Conservation (phyloP, 2,797 vertebrate species). For the Arrhamphus sclerolepis region DNA sequence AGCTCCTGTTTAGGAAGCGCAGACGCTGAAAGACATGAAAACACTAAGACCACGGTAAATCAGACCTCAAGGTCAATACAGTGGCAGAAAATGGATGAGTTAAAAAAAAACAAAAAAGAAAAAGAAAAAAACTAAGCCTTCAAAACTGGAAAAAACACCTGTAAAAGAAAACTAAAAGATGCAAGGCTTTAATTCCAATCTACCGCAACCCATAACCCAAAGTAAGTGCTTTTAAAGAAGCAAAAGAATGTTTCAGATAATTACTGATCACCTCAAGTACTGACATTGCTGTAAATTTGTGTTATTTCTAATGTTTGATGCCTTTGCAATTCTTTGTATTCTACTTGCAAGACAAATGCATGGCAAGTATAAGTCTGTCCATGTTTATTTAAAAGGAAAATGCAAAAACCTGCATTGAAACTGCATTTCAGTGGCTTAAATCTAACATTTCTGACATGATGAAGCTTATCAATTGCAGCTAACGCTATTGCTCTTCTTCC, state of each 20-base stretch:
- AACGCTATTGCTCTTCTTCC: not conserved
- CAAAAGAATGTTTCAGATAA: constrained; percentile 37
- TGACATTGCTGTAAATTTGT: constrained; percentile 19
- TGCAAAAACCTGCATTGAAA: too few relatives aligned
- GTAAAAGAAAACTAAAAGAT: constrained; percentile 32
- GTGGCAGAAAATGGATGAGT: constrained; percentile 23
- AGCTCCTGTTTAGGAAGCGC: constrained; percentile 35
- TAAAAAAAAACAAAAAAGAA: constrained; percentile 30
- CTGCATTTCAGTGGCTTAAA: not conserved
- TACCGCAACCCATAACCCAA: constrained; percentile 23
- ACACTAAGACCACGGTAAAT: constrained; percentile 31
- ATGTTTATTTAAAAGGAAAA: not conserved
- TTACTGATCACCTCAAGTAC: constrained; percentile 32
- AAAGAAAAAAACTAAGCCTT: constrained; percentile 11
- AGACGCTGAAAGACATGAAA: constrained; percentile 13
- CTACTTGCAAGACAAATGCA: not conserved
- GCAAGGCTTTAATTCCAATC: constrained; percentile 24
- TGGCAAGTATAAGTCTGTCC: too few relatives aligned
- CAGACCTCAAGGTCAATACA: constrained; percentile 47
- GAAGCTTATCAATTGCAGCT: constrained; percentile 10
- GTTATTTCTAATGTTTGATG: constrained; percentile 18
- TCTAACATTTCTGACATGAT: constrained; percentile 10
- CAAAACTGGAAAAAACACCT: constrained; percentile 30
- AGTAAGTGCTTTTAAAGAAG: constrained; percentile 41
- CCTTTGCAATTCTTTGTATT: constrained; percentile 4